Percentiles rank a stretch among this genome's conserved stretches.
Conservation (phyloP, 2,113 vertebrate genomes). For the Ciconia stormi region DNA sequence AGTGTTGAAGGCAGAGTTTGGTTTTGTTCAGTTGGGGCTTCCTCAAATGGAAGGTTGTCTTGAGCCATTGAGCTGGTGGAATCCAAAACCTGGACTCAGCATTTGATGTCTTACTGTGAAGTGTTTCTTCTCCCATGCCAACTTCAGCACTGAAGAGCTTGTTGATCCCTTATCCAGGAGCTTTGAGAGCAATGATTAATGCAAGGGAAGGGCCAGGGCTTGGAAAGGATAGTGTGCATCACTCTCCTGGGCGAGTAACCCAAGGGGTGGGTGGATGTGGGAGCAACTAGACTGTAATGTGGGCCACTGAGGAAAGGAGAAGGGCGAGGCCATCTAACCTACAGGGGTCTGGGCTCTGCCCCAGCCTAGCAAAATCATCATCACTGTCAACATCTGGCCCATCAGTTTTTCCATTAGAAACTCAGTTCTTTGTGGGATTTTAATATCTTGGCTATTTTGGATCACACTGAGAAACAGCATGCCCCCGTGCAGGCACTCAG, state of each 20-base stretch:
- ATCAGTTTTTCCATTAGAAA: constrained; percentile 36
- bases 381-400: constrained; percentile 35
- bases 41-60: neutral
- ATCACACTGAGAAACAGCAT: constrained; percentile 13
- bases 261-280: neutral
- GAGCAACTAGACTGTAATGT: neutral
- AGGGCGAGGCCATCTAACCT: neutral
- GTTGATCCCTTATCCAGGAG: neutral
- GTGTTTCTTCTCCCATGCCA: neutral
- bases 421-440: constrained; percentile 19
- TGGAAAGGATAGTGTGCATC: neutral
- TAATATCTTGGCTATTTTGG: constrained; percentile 27
- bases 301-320: neutral
- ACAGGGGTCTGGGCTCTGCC: neutral
- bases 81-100: neutral
- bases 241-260: neutral
- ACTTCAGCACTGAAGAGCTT: neutral
- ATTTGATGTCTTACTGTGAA: neutral
- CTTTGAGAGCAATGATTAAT: neutral
- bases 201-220: neutral
- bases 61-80: neutral
- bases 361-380: neutral
- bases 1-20: neutral
- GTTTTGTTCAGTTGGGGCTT: neutral
- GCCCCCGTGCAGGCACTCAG: neutral